Conservation (phyloP, 2,113 vertebrate species). For the Columba livia region DNA sequence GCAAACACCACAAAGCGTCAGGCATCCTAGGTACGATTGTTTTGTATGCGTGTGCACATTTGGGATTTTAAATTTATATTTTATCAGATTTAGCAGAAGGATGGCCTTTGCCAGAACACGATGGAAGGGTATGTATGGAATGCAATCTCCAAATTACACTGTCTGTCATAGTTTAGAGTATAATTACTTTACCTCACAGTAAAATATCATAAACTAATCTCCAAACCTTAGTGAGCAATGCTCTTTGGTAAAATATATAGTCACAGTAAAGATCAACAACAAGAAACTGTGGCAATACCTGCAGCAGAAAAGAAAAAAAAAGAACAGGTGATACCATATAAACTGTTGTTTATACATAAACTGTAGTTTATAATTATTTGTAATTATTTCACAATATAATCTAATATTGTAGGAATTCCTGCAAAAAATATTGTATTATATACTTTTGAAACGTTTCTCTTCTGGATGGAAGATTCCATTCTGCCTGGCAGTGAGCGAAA, state of each 20-base stretch:
- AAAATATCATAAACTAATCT: background rate
- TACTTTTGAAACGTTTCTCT: background rate
- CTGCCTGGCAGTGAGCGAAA: background rate
- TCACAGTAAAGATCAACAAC: background rate
- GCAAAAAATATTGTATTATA: background rate
- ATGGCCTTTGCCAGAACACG: background rate
- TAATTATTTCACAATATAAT: background rate
- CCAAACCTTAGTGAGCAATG: background rate
- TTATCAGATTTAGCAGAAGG: background rate
- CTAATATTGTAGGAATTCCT: background rate
- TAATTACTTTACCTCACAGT: background rate
- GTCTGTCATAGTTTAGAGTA: background rate
- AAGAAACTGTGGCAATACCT: background rate
- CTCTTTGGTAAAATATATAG: background rate
- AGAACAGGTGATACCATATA: background rate
- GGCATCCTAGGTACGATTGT: background rate
- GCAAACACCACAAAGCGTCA: rapidly evolving
- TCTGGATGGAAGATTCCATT: background rate
- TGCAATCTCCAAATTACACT: constrained; percentile 8
- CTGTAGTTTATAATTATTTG: background rate
- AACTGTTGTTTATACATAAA: background rate
- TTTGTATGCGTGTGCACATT: background rate
- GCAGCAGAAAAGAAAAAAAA: background rate
- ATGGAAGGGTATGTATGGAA: constrained; percentile 8
- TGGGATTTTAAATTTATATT: background rate